Conservation (phyloP, 2,888 invertebrate genomes). For the Mechanitis messenoides region DNA sequence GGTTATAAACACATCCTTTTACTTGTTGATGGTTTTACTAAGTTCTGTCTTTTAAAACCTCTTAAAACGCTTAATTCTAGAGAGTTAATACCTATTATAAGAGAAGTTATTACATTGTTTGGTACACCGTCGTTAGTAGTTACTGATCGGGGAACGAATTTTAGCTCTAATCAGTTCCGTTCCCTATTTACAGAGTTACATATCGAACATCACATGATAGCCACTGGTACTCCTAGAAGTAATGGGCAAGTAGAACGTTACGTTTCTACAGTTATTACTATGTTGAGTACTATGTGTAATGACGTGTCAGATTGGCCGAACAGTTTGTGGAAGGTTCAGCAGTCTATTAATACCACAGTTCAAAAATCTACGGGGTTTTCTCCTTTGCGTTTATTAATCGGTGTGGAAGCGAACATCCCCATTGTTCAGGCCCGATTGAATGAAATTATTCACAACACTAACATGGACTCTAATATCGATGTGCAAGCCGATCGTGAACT, state of each 20-base stretch:
- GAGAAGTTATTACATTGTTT: slow-evolving; percentile 29
- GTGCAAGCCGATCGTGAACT: no score
- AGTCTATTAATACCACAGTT: slow-evolving; percentile 32
- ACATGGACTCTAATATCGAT: no score
- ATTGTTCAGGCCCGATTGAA: not conserved
- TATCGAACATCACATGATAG: slow-evolving; percentile 25
- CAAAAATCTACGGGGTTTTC: slow-evolving; percentile 33
- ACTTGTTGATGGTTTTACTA: no score
- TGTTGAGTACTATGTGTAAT: slow-evolving; percentile 23
- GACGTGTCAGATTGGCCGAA: slow-evolving; percentile 26
- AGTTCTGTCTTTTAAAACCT: slow-evolving; percentile 31
- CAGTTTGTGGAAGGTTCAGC: slow-evolving; percentile 29
- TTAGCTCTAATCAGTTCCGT: slow-evolving; percentile 15
- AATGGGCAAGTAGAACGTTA: slow-evolving; percentile 28
- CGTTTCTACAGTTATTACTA: slow-evolving; percentile 23
- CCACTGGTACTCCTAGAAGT: slow-evolving; percentile 25
- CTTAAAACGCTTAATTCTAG: slow-evolving; percentile 29
- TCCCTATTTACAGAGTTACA: slow-evolving; percentile 20
- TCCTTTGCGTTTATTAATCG: slow-evolving; percentile 27
- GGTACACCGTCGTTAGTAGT: slow-evolving; percentile 22
- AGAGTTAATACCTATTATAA: slow-evolving; percentile 28
- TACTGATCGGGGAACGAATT: slow-evolving; percentile 28
- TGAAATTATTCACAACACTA: no score
- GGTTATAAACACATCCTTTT: no score
- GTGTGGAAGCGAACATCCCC: slow-evolving; percentile 25